Evolutionary conservation across 2,113 vertebrate genomes (phyloP).

Genomic region (Engraulis encrasicolus): DNA sequence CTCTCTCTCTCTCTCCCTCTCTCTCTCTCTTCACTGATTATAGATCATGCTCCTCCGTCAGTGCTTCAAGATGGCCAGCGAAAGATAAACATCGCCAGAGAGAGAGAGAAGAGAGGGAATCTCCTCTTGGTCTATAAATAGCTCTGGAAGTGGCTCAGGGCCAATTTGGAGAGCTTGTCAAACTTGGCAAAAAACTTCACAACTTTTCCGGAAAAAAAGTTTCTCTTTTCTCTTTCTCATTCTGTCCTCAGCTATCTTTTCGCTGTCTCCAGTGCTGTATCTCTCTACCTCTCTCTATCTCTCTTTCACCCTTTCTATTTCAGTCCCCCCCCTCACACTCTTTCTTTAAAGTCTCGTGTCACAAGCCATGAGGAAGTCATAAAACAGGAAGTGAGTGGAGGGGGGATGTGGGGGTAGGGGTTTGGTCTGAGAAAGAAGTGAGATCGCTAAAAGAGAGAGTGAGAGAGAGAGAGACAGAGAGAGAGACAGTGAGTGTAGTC

Average conservation of each 20-base stretch:
- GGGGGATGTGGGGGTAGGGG: slow-evolving; percentile 30
- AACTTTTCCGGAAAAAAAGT: no score
- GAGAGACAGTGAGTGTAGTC: background rate
- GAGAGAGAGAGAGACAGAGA: slow-evolving; percentile 9
- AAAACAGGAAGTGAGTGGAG: slow-evolving; percentile 49
- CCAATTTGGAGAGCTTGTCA: background rate
- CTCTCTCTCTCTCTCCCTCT: background rate
- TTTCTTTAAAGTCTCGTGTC: slow-evolving; percentile 27
- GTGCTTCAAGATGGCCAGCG: background rate
- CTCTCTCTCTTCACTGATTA: background rate
- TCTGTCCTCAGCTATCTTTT: background rate
- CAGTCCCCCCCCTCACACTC: background rate
- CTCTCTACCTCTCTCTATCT: slow-evolving; percentile 6
- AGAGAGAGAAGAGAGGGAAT: slow-evolving; percentile 1
- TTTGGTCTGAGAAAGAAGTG: slow-evolving; percentile 19
- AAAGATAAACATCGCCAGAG: slow-evolving; percentile 20
- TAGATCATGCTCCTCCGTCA: background rate
- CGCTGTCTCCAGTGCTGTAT: background rate
- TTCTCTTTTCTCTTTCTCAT: background rate
- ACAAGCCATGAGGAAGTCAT: slow-evolving; percentile 49
- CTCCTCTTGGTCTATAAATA: slow-evolving; percentile 44
- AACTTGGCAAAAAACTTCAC: no score
- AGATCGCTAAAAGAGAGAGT: slow-evolving; percentile 11
- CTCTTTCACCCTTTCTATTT: background rate
- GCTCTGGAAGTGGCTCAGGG: background rate